phyloP scores from a whole-genome alignment of 1,140 invertebrate genomes.

The Drosophila lini region DNA sequence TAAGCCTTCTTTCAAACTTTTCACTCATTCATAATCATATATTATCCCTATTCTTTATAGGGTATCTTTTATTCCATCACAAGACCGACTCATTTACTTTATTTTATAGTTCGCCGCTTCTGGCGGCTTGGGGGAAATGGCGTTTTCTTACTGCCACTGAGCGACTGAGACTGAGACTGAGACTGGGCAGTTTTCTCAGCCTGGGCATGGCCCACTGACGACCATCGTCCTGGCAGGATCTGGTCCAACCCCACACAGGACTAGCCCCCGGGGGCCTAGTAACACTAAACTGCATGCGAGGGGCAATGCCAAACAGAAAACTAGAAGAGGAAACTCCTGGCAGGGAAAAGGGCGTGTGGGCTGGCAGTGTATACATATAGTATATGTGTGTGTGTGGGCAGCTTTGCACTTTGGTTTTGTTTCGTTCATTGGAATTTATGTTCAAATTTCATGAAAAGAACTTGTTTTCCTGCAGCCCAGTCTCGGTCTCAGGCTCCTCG shows the following conservation, averaged over 20 bases:
- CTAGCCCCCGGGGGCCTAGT: constrained; percentile 44
- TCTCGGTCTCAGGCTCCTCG: constrained; percentile 35
- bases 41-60: neutral
- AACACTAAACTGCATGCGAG: constrained; percentile 72
- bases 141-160: constrained; percentile 62
- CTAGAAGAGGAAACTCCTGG: constrained; percentile 19
- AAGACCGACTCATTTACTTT: constrained; percentile 36
- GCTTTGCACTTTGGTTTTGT: constrained; percentile 71
- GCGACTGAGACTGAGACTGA: constrained; percentile 29
- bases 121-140: constrained; percentile 46
- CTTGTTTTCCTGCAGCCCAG: constrained; percentile 64
- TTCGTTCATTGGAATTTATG: constrained; percentile 78
- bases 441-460: constrained; percentile 79
- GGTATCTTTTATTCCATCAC: constrained; percentile 18
- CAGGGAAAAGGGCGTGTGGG: neutral
- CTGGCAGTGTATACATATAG: neutral
- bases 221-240: constrained; percentile 12
- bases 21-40: too few species aligned
- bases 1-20: too few species aligned
- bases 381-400: constrained; percentile 38
- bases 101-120: constrained; percentile 61
- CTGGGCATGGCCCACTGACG: constrained; percentile 15
- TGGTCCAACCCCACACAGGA: constrained; percentile 19
- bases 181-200: constrained; percentile 61
- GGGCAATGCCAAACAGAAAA: constrained; percentile 48